A percentile compares a stretch with the other conserved stretches of the same genome.
Evolutionary conservation across 2,797 vertebrate genomes (phyloP).

Genomic region (Acanthopagrus latus): DNA sequence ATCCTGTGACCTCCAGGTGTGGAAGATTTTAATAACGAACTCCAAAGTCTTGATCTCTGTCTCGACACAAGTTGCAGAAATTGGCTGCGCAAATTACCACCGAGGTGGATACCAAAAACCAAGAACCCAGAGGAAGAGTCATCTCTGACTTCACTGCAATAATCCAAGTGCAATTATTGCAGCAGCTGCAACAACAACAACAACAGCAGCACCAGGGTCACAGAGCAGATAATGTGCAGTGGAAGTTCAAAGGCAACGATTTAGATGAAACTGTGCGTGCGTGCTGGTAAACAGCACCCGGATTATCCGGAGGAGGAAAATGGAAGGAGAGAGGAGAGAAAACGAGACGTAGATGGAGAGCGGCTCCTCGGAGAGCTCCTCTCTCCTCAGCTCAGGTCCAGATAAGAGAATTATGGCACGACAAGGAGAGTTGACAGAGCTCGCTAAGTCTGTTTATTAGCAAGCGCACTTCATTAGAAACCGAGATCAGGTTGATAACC

Average conservation of each 20-base stretch:
- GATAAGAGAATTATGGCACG: slow-evolving; percentile 91
- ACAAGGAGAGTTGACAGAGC: slow-evolving; percentile 85
- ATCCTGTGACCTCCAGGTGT: slow-evolving; percentile 43
- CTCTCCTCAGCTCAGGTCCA: slow-evolving; percentile 81
- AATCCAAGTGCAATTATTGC: slow-evolving; percentile 82
- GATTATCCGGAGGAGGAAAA: slow-evolving; percentile 84
- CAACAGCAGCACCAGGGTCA: slow-evolving; percentile 76
- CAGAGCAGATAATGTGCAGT: slow-evolving; percentile 72
- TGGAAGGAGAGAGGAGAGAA: slow-evolving; percentile 63
- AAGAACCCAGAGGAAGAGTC: slow-evolving; percentile 57
- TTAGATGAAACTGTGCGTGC: slow-evolving; percentile 64
- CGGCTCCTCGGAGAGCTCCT: slow-evolving; percentile 80
- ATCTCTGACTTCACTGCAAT: slow-evolving; percentile 67
- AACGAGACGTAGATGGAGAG: slow-evolving; percentile 72
- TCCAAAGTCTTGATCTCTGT: slow-evolving; percentile 27
- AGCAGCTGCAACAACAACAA: slow-evolving; percentile 65
- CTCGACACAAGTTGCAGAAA: slow-evolving; percentile 15
- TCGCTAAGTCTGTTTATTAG: slow-evolving; percentile 90
- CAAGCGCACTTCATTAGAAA: slow-evolving; percentile 89
- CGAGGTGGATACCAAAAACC: slow-evolving; percentile 43
- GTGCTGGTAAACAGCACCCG: slow-evolving; percentile 83
- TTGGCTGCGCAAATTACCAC: slow-evolving; percentile 37
- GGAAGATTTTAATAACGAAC: slow-evolving; percentile 24
- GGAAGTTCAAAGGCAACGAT: slow-evolving; percentile 77
- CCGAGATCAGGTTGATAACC: slow-evolving; percentile 87